Base-by-base conservation (phyloP, 2,797 vertebrate species). In the Anguilla obscura region DNA sequence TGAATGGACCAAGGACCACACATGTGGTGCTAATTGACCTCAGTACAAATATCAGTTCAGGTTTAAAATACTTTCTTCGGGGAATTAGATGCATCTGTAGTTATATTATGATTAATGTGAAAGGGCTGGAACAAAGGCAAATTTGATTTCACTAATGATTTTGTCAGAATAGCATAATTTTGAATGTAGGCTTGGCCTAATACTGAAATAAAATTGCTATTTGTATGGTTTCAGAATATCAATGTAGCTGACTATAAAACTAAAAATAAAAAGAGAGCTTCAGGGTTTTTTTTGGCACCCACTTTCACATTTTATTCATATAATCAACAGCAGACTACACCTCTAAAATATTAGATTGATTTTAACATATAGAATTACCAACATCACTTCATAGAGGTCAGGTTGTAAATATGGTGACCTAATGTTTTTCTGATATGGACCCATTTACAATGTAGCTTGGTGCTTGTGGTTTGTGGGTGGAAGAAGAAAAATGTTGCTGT, bases 21-120 rank as follows among this genome's bases (percentile, higher is more conserved):
- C 94, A 93, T 94, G 94, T 89, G 89, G 93, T 8, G 93, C 86
- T 94, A 93, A 94, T 93, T 93, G 94, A 88, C 84, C 91, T 86
- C 87, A 33, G 88, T 80, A 88, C 92, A 94, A 95, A 94, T 95
- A 94, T 93, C 92, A 94, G 92, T 93, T 93, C 91, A 90, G 91
- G 90, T 85, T 93, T 87, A 92, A 92, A 93, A 92, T 79, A n/a
- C 60, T 52, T 84, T 82, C 52, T 5, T 54, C 8, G 10, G 36
- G 48, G 86, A 82, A 69, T 54, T 60, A 48, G 56, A 63, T 30
- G 14, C 16, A 84, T 58, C 92, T 89, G 89, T 48, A 88, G 86
- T 89, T 52, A 45, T 71, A 88, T 91, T 86, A 88, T 89, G 88
- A 92, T 90, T 92, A 50, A 90, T 88, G 88, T 90, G 87, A 93